Conservation (phyloP, 2,113 vertebrate genomes). For the Xiphias gladius region DNA sequence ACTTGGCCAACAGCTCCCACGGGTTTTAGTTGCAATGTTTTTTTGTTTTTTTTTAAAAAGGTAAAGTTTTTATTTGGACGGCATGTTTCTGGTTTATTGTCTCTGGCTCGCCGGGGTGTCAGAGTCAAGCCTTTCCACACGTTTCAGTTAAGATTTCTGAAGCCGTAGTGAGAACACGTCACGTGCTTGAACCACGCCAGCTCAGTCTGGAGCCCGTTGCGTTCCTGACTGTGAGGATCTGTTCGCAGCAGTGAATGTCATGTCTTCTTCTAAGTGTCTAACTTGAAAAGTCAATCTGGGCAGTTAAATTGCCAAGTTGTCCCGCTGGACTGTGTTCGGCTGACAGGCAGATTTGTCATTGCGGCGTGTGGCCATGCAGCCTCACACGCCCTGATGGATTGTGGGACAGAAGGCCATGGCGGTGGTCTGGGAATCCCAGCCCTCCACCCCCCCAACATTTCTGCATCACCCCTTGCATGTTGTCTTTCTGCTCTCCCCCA, state of each 20-base stretch:
- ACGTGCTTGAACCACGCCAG: too few species aligned
- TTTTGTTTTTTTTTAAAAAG: too few species aligned
- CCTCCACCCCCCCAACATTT: neutral
- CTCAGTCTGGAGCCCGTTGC: too few species aligned
- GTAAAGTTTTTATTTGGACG: too few species aligned
- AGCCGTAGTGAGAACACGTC: too few species aligned
- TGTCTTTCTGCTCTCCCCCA: neutral
- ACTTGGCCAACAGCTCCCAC: too few species aligned
- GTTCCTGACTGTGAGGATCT: neutral
- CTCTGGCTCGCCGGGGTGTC: too few species aligned
- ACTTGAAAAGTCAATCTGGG: conserved; percentile 48
- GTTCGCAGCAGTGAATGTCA: neutral
- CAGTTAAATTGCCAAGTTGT: conserved; percentile 65
- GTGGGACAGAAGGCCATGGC: conserved; percentile 61
- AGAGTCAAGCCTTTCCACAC: too few species aligned
- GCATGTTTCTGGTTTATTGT: too few species aligned
- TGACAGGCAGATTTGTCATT: conserved; percentile 80
- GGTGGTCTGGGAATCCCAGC: conserved; percentile 27
- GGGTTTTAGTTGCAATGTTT: too few species aligned
- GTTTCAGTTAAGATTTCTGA: too few species aligned
- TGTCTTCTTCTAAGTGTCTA: conserved; percentile 17
- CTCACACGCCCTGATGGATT: conserved; percentile 78
- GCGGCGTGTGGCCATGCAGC: conserved; percentile 56
- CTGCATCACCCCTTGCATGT: neutral
- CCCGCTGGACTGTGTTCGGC: conserved; percentile 44